These are phyloP conservation scores for Agrenia bidenticulata DNA, from an alignment of 2,888 invertebrate genomes.

Conservation along the genomic window DNA sequence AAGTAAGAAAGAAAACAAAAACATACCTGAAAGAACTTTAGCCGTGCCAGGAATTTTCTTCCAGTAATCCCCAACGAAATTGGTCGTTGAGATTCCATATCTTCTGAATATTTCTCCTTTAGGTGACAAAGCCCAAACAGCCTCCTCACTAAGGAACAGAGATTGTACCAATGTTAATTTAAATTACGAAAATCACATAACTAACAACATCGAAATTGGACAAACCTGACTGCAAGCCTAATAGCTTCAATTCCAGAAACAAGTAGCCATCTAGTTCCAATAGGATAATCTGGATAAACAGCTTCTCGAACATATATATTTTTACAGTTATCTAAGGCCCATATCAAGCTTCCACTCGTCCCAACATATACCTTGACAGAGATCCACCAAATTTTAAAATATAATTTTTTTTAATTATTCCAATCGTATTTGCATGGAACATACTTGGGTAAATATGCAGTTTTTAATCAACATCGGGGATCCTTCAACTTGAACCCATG, in stretches of 20 bases:
- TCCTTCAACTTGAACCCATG: slow-evolving; percentile 59
- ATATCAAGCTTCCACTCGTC: slow-evolving; percentile 57
- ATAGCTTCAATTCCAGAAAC: slow-evolving; percentile 59
- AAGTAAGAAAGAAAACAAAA: slow-evolving; percentile 5
- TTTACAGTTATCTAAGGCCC: slow-evolving; percentile 59
- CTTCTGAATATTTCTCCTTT: slow-evolving; percentile 58
- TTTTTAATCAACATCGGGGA: slow-evolving; percentile 51
- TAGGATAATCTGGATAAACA: slow-evolving; percentile 58
- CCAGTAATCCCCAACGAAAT: slow-evolving; percentile 60
- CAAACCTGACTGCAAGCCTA: slow-evolving; percentile 25
- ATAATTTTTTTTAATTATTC: slow-evolving; percentile 11
- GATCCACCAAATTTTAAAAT: slow-evolving; percentile 15
- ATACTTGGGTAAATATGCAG: slow-evolving; percentile 55
- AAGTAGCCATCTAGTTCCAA: slow-evolving; percentile 61
- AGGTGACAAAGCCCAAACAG: slow-evolving; percentile 59
- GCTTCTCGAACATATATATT: slow-evolving; percentile 60
- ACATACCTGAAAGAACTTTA: slow-evolving; percentile 54
- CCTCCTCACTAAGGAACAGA: slow-evolving; percentile 56
- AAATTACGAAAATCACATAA: slow-evolving; percentile 3
- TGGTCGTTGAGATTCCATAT: slow-evolving; percentile 57
- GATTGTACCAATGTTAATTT: too few species aligned
- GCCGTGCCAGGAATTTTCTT: slow-evolving; percentile 55
- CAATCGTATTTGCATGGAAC: slow-evolving; percentile 3
- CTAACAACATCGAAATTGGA: too few species aligned
- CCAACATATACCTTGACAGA: slow-evolving; percentile 57